phyloP scores from a whole-genome alignment of 2,797 vertebrate species.

The Sitta carolinensis region DNA sequence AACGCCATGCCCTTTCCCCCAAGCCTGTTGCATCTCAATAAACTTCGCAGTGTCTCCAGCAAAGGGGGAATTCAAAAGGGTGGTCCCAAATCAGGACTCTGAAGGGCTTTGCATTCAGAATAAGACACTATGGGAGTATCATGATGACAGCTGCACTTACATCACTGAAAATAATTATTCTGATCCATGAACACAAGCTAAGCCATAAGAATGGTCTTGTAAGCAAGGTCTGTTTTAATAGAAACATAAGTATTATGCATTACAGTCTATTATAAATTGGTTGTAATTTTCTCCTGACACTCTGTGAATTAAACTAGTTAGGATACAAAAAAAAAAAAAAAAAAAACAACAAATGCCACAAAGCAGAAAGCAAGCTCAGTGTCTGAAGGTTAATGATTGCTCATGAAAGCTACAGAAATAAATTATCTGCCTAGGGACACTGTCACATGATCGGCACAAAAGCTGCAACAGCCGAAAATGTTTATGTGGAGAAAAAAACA shows the following conservation, averaged over 20 bases:
- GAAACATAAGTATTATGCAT: conserved; percentile 74
- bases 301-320: conserved; percentile 82
- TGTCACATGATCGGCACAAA: conserved; percentile 84
- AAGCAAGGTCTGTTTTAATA: conserved; percentile 73
- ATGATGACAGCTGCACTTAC: conserved; percentile 62
- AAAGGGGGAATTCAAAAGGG: conserved; percentile 41
- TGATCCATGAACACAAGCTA: conserved; percentile 64
- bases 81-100: conserved; percentile 50
- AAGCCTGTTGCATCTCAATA: conserved; percentile 56
- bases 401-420: conserved; percentile 86
- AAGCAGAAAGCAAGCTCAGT: conserved; percentile 79
- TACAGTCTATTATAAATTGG: conserved; percentile 77
- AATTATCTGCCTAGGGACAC: conserved; percentile 85
- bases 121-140: conserved; percentile 64
- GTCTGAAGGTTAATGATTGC: conserved; percentile 87
- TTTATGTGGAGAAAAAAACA: conserved; percentile 84
- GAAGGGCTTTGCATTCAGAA: conserved; percentile 55
- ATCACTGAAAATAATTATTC: conserved; percentile 70
- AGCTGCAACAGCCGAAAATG: conserved; percentile 86
- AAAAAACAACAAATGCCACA: conserved; percentile 75
- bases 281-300: conserved; percentile 81
- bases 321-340: conserved; percentile 71
- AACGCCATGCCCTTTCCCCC: conserved; percentile 36
- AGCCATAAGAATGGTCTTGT: conserved; percentile 63
- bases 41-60: background rate